A percentile compares a stretch with the other conserved stretches of the same genome.
Evolutionary conservation across 2,113 vertebrate genomes (phyloP).

Genomic region (Urocolius indicus): DNA sequence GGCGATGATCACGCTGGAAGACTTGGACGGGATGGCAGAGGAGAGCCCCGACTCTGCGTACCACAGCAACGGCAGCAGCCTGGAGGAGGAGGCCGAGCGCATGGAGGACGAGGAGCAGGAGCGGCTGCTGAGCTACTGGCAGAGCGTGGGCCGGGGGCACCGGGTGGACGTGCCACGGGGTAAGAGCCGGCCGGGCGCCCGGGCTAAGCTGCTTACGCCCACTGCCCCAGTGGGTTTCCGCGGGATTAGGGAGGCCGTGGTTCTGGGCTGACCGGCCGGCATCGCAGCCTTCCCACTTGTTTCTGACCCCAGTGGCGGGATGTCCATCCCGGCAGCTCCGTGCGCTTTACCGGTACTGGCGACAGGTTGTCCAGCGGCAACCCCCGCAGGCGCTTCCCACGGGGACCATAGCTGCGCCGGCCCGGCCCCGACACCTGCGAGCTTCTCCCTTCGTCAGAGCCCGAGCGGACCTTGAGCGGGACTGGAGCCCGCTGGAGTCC

Average conservation of each 20-base stretch:
- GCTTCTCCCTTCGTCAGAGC: background rate
- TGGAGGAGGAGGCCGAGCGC: slow-evolving; percentile 68
- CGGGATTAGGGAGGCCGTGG: background rate
- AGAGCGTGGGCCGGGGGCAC: slow-evolving; percentile 86
- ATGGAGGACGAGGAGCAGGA: slow-evolving; percentile 78
- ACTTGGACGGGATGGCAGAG: slow-evolving; percentile 83
- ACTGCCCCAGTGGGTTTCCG: background rate
- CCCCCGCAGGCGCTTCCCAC: background rate
- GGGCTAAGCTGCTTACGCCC: background rate
- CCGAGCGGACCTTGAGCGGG: background rate
- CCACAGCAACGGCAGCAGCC: slow-evolving; percentile 74
- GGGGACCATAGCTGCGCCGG: background rate
- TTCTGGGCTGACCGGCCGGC: background rate
- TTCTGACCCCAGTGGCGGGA: background rate
- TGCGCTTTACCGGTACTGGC: too few species aligned
- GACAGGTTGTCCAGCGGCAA: too few species aligned
- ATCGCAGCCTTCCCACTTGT: background rate
- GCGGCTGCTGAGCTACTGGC: slow-evolving; percentile 87
- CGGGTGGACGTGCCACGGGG: slow-evolving; percentile 87
- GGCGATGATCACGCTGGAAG: slow-evolving; percentile 86
- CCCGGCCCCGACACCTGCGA: background rate
- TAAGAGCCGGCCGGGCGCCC: slow-evolving; percentile 54
- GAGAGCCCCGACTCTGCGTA: slow-evolving; percentile 80
- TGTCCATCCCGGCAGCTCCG: too few species aligned
- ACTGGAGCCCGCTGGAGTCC: background rate